Conservation (phyloP, 2,797 vertebrate species). For the Muscicapa comitata region DNA sequence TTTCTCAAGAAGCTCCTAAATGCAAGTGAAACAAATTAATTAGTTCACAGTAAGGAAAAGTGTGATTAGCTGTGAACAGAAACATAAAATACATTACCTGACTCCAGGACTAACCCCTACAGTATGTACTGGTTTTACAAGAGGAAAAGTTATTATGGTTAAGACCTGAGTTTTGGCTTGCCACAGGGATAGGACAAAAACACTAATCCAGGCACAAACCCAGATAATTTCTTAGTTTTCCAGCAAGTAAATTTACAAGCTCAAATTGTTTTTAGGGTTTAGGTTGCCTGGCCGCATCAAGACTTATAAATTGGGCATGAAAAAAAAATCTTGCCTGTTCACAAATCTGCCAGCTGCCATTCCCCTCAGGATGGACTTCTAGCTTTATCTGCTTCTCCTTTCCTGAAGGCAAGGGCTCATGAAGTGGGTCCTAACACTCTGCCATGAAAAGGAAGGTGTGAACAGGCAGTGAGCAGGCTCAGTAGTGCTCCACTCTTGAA, state of each 20-base stretch:
- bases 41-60: background rate
- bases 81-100: background rate
- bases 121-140: background rate
- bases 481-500: background rate
- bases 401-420: background rate
- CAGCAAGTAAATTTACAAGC: background rate
- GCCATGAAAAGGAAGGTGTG: background rate
- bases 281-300: background rate
- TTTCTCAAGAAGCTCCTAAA: constrained; percentile 73
- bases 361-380: background rate
- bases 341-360: background rate
- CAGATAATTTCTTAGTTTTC: background rate
- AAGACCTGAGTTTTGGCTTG: background rate
- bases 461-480: background rate
- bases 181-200: background rate
- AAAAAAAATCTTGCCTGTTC: background rate
- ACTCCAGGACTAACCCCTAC: background rate
- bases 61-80: background rate
- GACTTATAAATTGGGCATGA: background rate
- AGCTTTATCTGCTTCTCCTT: background rate
- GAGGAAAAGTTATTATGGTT: background rate
- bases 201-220: background rate
- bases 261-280: background rate
- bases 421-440: background rate
- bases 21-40: background rate